Evolutionary conservation across 2,113 vertebrate species (phyloP).

Genomic region (Melanotaenia duboulayi): DNA sequence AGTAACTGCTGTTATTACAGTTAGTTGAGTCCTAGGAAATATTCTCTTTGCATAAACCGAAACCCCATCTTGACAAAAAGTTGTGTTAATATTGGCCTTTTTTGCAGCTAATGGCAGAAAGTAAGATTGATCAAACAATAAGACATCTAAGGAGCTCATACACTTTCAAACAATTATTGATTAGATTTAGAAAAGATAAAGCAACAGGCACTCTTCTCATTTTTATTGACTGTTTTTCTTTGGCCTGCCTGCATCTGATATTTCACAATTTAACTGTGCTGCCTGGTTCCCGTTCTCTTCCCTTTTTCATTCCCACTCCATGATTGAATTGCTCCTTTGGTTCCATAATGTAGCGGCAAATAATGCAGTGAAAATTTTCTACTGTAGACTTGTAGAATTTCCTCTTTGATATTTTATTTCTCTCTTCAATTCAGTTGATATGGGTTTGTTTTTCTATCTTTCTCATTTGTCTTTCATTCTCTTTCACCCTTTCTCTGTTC

Average conservation of each 20-base stretch:
- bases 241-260: conserved; percentile 54
- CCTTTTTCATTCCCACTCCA: conserved; percentile 9
- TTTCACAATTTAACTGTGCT: conserved; percentile 59
- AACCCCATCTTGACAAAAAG: background rate
- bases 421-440: conserved; percentile 14
- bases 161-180: background rate
- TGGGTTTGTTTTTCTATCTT: conserved; percentile 7
- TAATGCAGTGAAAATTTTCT: conserved; percentile 57
- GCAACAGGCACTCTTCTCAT: conserved; percentile 10
- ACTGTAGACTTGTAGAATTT: conserved; percentile 49
- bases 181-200: conserved; percentile 26
- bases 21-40: conserved; percentile 22
- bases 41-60: background rate
- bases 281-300: background rate
- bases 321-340: conserved; percentile 73
- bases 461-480: conserved; percentile 6
- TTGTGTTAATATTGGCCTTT: background rate
- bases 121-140: conserved; percentile 5
- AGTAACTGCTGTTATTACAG: conserved; percentile 32
- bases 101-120: conserved; percentile 21
- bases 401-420: conserved; percentile 16
- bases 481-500: conserved; percentile 6
- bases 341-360: conserved; percentile 66
- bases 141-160: conserved; percentile 5
- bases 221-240: background rate